phyloP scores from a whole-genome alignment of 2,888 invertebrate genomes.

The Drosophila histrio region DNA sequence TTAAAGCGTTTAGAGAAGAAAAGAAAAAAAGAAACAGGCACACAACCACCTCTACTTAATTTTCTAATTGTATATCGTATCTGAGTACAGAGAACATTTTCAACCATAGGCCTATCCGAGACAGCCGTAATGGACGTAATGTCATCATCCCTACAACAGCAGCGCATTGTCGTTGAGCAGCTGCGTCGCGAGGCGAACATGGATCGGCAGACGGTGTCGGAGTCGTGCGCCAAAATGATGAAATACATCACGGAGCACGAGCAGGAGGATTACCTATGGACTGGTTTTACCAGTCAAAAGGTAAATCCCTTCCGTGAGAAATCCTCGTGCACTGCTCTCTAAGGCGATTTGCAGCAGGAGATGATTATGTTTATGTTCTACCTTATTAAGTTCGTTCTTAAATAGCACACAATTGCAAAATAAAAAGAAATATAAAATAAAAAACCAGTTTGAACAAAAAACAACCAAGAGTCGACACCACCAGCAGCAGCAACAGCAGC shows the following conservation, averaged over 20 bases:
- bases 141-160: conserved; percentile 97
- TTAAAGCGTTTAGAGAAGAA: background rate
- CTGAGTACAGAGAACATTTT: conserved; percentile 72
- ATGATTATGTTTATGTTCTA: conserved; percentile 9
- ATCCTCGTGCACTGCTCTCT: conserved; percentile 93
- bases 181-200: conserved; percentile 95
- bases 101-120: conserved; percentile 94
- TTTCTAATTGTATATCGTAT: conserved; percentile 63
- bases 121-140: conserved; percentile 97
- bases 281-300: conserved; percentile 97
- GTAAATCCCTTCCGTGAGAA: conserved; percentile 98
- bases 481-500: conserved; percentile 20
- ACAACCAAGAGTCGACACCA: conserved; percentile 31
- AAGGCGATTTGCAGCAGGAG: conserved; percentile 82
- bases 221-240: conserved; percentile 96
- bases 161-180: conserved; percentile 95
- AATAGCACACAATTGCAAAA: conserved; percentile 34
- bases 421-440: conserved; percentile 5
- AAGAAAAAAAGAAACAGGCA: conserved; percentile 35
- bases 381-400: conserved; percentile 32
- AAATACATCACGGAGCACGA: conserved; percentile 96
- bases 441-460: conserved; percentile 20
- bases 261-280: conserved; percentile 96
- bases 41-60: conserved; percentile 56
- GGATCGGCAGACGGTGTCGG: conserved; percentile 93